Percentiles rank a stretch among this genome's conserved stretches.
phyloP scores from a whole-genome alignment of 2,113 vertebrate genomes.

The Noturus placidus region DNA sequence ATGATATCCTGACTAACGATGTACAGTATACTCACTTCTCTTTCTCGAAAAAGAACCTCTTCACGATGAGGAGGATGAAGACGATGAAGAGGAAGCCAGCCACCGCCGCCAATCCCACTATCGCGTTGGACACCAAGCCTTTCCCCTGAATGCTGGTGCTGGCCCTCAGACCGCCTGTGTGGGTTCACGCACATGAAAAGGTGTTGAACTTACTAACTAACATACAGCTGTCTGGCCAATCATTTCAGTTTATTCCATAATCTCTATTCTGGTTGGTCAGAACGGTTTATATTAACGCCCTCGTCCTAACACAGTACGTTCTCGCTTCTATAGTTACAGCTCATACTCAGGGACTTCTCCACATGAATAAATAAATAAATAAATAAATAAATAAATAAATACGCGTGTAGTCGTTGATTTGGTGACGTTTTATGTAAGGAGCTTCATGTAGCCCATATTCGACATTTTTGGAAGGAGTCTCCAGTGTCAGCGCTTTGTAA shows the following conservation, averaged over 20 bases:
- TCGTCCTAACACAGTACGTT: background rate
- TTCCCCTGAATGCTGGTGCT: background rate
- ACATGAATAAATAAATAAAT: background rate
- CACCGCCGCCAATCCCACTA: constrained; percentile 76
- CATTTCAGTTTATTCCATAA: background rate
- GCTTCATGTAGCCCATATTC: background rate
- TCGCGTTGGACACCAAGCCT: constrained; percentile 73
- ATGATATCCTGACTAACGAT: no score
- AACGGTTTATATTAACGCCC: background rate
- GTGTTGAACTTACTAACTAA: background rate
- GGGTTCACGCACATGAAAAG: background rate
- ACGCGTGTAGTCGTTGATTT: background rate
- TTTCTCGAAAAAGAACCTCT: constrained; percentile 70
- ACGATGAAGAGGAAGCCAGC: constrained; percentile 81
- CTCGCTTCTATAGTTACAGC: background rate
- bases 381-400: no score
- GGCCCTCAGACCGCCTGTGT: constrained; percentile 27
- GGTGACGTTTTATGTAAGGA: background rate
- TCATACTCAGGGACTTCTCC: background rate
- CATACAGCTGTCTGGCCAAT: background rate
- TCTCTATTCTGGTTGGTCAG: background rate
- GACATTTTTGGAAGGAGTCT: background rate
- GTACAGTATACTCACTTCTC: constrained; percentile 47
- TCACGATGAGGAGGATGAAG: constrained; percentile 73
- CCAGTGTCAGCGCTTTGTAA: background rate